A percentile compares a stretch with the other conserved stretches of the same genome.
Conservation (phyloP, 2,113 vertebrate genomes). For the Ursus arctos region DNA sequence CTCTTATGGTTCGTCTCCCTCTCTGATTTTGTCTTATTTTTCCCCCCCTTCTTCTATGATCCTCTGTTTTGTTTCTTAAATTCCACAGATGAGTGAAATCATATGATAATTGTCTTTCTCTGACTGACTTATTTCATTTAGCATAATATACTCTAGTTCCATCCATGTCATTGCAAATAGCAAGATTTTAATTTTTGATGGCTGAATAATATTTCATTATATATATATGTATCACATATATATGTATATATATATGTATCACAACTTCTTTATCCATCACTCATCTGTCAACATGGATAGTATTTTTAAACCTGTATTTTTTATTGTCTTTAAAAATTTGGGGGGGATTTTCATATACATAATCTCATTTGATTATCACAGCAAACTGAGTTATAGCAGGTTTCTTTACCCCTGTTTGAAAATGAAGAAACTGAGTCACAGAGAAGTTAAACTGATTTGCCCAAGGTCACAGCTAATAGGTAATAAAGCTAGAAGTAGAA, state of each 20-base stretch:
- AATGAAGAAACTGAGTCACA: not conserved
- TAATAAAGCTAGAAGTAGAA: not conserved
- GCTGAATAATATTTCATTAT: not conserved
- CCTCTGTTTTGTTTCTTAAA: too few species aligned
- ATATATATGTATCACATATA: too few species aligned
- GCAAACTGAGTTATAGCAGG: not conserved
- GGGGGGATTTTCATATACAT: not conserved
- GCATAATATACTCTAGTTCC: not conserved
- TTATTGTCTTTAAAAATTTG: not conserved
- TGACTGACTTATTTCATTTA: not conserved
- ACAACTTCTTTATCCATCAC: not conserved
- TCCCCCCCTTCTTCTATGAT: too few species aligned
- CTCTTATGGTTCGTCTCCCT: not conserved
- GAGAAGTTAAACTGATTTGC: not conserved
- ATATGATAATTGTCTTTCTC: not conserved
- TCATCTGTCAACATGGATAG: not conserved
- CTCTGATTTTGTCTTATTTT: too few species aligned
- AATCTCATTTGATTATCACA: not conserved
- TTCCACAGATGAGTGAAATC: too few species aligned
- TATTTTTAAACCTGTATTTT: not conserved
- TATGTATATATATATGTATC: not conserved
- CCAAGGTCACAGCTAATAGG: not conserved
- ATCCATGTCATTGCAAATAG: not conserved
- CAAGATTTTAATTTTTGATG: too few species aligned
- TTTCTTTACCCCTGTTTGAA: constrained; percentile 1